Evolutionary conservation across 37 sponge, comb jelly and placozoan species (phyloP).

Genomic region (Theonella swinhoei): DNA sequence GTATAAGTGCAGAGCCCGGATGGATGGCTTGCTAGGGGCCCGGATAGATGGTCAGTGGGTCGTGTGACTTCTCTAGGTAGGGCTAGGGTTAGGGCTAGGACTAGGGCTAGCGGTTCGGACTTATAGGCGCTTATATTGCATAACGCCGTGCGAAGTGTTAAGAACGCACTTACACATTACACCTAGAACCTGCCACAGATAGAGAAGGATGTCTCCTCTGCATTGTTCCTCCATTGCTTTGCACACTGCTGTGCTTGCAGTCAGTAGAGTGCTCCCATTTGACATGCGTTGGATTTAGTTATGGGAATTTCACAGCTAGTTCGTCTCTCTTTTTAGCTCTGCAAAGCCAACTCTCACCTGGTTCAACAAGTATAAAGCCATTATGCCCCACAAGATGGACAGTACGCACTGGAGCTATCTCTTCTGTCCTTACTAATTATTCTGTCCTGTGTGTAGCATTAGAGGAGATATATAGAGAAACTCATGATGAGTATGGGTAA

Average conservation of each 20-base stretch:
- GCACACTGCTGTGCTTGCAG: conserved; percentile 56
- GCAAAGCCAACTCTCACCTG: conserved; percentile 31
- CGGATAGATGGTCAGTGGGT: too few relatives aligned
- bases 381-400: conserved; percentile 70
- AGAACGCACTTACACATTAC: too few relatives aligned
- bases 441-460: conserved; percentile 12
- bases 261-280: conserved; percentile 13
- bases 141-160: too few relatives aligned
- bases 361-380: conserved; percentile 21
- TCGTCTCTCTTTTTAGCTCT: conserved; percentile 8
- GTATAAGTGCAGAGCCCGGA: too few relatives aligned
- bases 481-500: conserved; percentile 36
- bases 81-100: too few relatives aligned
- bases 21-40: too few relatives aligned
- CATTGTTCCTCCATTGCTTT: conserved; percentile 61
- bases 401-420: conserved; percentile 58
- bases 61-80: too few relatives aligned
- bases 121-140: too few relatives aligned
- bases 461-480: conserved; percentile 5
- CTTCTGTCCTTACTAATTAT: conserved; percentile 43
- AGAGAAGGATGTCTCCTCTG: conserved; percentile 24
- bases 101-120: too few relatives aligned
- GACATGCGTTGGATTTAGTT: conserved; percentile 52
- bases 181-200: too few relatives aligned
- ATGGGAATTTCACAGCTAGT: conserved; percentile 42